Evolutionary conservation across 1,140 invertebrate species (phyloP), one percentile per base, ranked within the genome.

Genomic region (Zaprionus ghesquierei): DNA sequence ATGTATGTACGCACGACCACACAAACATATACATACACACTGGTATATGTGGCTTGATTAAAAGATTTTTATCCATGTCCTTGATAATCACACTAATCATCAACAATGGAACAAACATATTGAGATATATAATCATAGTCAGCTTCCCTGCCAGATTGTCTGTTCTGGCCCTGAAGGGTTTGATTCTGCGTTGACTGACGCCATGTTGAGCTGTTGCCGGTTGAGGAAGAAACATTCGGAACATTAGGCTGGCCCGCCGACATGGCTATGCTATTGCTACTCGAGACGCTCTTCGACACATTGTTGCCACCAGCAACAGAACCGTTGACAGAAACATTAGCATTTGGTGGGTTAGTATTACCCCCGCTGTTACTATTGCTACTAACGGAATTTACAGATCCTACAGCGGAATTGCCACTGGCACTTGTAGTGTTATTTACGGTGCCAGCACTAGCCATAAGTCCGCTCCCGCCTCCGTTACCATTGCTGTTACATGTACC

Each of bases 121-220:
- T 90, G 89, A 77, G 90, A 91, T 87, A 91, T 87, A 87, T 87
- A 90, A 73, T 91, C 90, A 71, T 84, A 91, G 54, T 91, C 90
- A 35, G 86, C 75, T 85, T 91, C 90, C 59, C 89, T 77, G 69
- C 91, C 91, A 18, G 81, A 33, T 65, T 90, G 81, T 63, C 91
- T 81, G 63, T 74, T 77, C 75, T 81, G 85, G 35, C 73, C 79
- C 59, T 86, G 79, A 70, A 84, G 75, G 53, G 64, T 72, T 78
- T 87, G 91, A 77, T 69, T 89, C 73, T 80, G 85, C 46, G 69
- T 65, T 15, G 71, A 72, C 46, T 90, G 91, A 13, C 91, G 90
- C 89, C 90, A 90, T 15, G 86, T 75, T 25, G 91, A 71, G 59
- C 74, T 91, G 44, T 61, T 77, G 63, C 64, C 62, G 68, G 71